Evolutionary conservation across 2,888 invertebrate genomes (phyloP).

Genomic region (Eristalis intricaria): DNA sequence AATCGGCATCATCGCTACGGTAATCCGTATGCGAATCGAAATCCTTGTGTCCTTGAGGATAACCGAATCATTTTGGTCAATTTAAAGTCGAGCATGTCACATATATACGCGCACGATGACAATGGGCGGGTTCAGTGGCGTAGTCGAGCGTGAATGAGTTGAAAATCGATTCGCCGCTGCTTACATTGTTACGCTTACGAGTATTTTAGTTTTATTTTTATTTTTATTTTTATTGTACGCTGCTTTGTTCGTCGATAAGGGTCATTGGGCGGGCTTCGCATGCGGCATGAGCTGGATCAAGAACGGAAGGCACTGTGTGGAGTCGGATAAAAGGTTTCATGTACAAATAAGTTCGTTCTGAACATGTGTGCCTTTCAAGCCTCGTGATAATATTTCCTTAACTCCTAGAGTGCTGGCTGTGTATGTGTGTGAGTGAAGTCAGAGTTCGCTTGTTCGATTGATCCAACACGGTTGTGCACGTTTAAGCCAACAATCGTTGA

Average conservation of each 20-base stretch:
- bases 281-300: neutral
- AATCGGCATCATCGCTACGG: slow-evolving; percentile 36
- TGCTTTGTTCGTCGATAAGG: neutral
- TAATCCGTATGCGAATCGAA: neutral
- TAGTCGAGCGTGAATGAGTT: slow-evolving; percentile 24
- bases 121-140: slow-evolving; percentile 7
- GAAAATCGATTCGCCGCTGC: slow-evolving; percentile 21
- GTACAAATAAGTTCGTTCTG: neutral
- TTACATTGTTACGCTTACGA: too few relatives aligned
- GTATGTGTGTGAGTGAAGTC: neutral
- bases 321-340: neutral
- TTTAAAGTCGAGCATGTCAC: slow-evolving; percentile 60
- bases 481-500: neutral
- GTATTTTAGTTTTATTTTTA: neutral
- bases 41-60: slow-evolving; percentile 9
- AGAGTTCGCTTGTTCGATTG: neutral
- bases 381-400: neutral
- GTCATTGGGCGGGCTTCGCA: neutral
- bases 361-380: neutral
- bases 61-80: slow-evolving; percentile 59
- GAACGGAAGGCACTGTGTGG: too few relatives aligned
- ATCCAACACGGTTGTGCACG: neutral
- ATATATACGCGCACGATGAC: slow-evolving; percentile 1
- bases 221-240: neutral
- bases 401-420: neutral